These are phyloP conservation scores for Triplophysa tibetana DNA, from an alignment of 2,113 vertebrate genomes.

Conservation along the genomic window DNA sequence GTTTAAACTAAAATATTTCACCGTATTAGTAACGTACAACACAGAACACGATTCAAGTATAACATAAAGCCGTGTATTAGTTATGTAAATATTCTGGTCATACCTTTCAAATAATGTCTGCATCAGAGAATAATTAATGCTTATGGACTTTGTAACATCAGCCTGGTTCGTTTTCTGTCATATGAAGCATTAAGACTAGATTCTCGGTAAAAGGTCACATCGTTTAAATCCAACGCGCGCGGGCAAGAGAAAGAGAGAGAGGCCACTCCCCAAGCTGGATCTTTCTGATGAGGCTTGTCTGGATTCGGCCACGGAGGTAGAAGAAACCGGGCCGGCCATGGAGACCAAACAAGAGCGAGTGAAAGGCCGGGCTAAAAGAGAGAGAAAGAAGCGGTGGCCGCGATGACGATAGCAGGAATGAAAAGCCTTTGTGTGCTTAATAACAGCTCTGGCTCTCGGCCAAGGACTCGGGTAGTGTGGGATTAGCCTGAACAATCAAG, in stretches of 20 bases:
- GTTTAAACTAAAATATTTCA: no score
- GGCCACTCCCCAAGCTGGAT: slow-evolving; percentile 10
- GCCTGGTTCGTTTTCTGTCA: slow-evolving; percentile 24
- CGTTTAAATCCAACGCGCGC: background rate
- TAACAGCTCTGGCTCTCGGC: slow-evolving; percentile 81
- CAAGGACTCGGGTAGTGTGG: slow-evolving; percentile 82
- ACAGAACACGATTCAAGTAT: no score
- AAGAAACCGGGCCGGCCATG: slow-evolving; percentile 12
- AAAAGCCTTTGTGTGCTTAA: slow-evolving; percentile 89
- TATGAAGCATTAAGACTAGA: background rate
- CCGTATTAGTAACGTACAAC: no score
- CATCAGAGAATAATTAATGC: background rate
- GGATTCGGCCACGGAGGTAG: slow-evolving; percentile 19
- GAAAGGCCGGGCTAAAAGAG: slow-evolving; percentile 36
- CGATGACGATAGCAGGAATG: slow-evolving; percentile 78
- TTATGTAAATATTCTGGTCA: no score
- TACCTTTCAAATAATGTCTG: no score
- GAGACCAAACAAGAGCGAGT: slow-evolving; percentile 27
- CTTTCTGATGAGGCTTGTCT: slow-evolving; percentile 25
- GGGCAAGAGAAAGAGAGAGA: slow-evolving; percentile 7
- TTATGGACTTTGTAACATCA: background rate
- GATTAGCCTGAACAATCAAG: slow-evolving; percentile 89
- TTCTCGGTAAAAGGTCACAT: no score
- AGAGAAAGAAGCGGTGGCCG: slow-evolving; percentile 55
- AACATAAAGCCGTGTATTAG: no score